Evolutionary conservation across 1,140 invertebrate species (phyloP).

Genomic region (Diabrotica virgifera): DNA sequence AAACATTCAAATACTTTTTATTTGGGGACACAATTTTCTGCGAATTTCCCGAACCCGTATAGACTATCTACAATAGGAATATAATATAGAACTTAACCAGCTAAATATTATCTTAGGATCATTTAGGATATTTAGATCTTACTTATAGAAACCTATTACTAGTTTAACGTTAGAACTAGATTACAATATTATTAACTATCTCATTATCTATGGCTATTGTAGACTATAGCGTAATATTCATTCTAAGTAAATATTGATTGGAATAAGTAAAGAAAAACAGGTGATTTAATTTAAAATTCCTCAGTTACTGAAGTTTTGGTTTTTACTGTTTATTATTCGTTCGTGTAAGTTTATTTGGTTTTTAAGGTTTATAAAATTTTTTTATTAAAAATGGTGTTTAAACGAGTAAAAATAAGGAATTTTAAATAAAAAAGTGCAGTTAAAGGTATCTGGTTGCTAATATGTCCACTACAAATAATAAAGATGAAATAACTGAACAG

Average conservation of each 20-base stretch:
- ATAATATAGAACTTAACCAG: neutral
- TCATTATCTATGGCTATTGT: neutral
- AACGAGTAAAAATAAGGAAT: too few relatives aligned
- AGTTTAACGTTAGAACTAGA: neutral
- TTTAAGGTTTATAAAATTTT: too few relatives aligned
- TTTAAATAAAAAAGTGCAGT: too few relatives aligned
- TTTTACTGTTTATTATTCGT: too few relatives aligned
- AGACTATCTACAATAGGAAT: neutral
- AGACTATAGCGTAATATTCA: neutral
- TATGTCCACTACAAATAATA: too few relatives aligned
- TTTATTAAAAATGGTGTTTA: too few relatives aligned
- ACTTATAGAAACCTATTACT: neutral
- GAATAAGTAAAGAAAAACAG: too few relatives aligned
- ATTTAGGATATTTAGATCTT: neutral
- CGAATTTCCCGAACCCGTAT: neutral
- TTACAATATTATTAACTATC: neutral
- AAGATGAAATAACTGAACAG: too few relatives aligned
- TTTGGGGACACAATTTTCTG: neutral
- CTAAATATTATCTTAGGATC: neutral
- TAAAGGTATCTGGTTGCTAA: too few relatives aligned
- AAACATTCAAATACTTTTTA: neutral
- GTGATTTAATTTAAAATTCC: too few relatives aligned
- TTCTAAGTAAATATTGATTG: neutral
- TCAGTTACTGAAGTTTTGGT: too few relatives aligned
- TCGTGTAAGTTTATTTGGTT: too few relatives aligned